Evolutionary conservation across 2,797 vertebrate species (phyloP), one percentile per base, ranked within the genome.

Genomic region (Sternarchorhynchus goeldii): DNA sequence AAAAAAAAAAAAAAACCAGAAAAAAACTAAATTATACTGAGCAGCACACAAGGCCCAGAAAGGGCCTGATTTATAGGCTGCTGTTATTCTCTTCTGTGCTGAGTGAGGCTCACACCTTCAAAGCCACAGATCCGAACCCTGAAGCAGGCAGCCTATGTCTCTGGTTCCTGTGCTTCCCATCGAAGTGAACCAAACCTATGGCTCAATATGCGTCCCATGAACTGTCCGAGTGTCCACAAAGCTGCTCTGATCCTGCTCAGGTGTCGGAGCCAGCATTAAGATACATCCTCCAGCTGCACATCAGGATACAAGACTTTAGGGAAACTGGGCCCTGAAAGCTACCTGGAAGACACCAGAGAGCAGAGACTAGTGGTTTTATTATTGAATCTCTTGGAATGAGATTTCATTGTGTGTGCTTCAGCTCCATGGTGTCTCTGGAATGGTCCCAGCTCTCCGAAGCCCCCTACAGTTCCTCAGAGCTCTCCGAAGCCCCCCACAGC

Each of bases 41-140:
- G 34, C 66, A 75, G 59, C 64, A 56, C 63, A 39, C 70, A 59
- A 10, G 59, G 41, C 25, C 39, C 60, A 67, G 66, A 71, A 50
- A 29, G 41, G 62, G 65, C 58, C 69, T 84, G 80, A 82, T 84
- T 81, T 81, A 84, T 84, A 80, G 73, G 77, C 67, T 32, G 69
- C 63, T 56, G 63, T 8, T 66, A 55, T 77, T 81, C 77, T 65
- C 55, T 29, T 72, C 62, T 66, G 12, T 34, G 25, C 55, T 73
- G 31, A 58, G 34, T 31, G 58, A 57, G n/a, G n/a, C 73, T 57
- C 45, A 59, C 6, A 29, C 62, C 53, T 17, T 56, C 67, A 18
- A 60, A n/a, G 31, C 62, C 58, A 65, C 67, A 56, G 31, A 31
- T 71, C 17, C 14, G 65, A 31, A 63, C 25, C 64, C 60, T 73